Evolutionary conservation across 2,888 invertebrate species (phyloP), one percentile per base, ranked within the genome.

Genomic region (Bhutanitis thaidina): DNA sequence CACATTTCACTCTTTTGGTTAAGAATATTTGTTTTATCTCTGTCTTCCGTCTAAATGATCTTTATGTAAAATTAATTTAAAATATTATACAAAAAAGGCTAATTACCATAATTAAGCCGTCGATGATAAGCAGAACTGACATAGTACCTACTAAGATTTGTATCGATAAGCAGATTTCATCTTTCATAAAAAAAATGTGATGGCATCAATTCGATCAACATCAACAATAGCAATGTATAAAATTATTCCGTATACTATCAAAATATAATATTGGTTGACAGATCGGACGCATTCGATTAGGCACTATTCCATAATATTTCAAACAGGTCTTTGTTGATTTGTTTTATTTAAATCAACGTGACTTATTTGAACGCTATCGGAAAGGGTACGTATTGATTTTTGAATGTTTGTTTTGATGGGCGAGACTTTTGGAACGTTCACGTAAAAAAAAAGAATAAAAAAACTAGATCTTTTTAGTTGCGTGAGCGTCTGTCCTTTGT

Each of bases 321-420:
- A 54, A 53, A 59, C 54, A 55, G 61, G 61, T 67, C 65, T 66
- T 63, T 67, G 61, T 72, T 66, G 64, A 71, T 74, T 79, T 63
- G 63, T 74, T 80, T 80, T 77, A 75, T 82, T 79, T 68, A 70
- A 74, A 77, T 78, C 72, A 68, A 64, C 62, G 65, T 66, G 74
- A 71, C 70, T 77, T 85, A 80, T 85, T 82, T 81, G 78, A 76
- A 74, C 75, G 67, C 63, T 77, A 81, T 84, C 77, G 74, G 72
- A 67, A 81, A 83, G 83, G 83, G 83, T 81, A 82, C 73, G 56
- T 87, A 83, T 88, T 87, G 85, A 83, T 85, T 87, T 86, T 83
- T 66, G 65, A 75, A 74, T 85, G 77, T 87, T 86, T 84, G 75
- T 74, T 79, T 74, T 84, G 77, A 80, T 82, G 79, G 76, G 63